These are phyloP conservation scores for Trachymyrmex cornetzi DNA, from an alignment of 1,140 invertebrate species.

Conservation along the genomic window DNA sequence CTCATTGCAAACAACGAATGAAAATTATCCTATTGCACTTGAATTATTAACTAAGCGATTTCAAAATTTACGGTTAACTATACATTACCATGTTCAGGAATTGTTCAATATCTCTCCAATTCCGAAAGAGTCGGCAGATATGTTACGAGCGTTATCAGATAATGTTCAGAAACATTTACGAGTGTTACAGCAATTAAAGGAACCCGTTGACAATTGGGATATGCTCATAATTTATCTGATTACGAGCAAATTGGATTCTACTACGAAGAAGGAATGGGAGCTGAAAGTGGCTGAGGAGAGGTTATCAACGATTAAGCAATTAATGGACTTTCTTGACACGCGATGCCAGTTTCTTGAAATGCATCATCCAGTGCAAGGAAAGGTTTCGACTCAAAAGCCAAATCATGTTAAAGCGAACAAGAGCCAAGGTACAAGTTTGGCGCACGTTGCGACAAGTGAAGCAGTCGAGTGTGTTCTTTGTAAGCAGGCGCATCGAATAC, in stretches of 20 bases:
- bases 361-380: no score
- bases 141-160: constrained; percentile 65
- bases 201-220: constrained; percentile 72
- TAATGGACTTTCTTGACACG: constrained; percentile 51
- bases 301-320: constrained; percentile 38
- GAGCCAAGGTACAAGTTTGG: neutral
- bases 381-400: neutral
- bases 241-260: constrained; percentile 53
- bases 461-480: neutral
- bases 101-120: constrained; percentile 47
- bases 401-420: neutral
- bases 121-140: constrained; percentile 43
- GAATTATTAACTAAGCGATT: constrained; percentile 76
- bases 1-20: constrained; percentile 62
- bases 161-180: constrained; percentile 66
- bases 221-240: constrained; percentile 69
- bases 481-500: neutral
- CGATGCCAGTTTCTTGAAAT: neutral
- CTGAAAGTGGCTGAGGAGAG: constrained; percentile 33
- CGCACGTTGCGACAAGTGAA: neutral
- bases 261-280: constrained; percentile 63
- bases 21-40: constrained; percentile 71
- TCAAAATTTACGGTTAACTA: constrained; percentile 72
- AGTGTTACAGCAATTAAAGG: constrained; percentile 55
- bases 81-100: constrained; percentile 52